phyloP scores from a whole-genome alignment of 2,797 vertebrate genomes.

The Neopelma chrysocephalum region DNA sequence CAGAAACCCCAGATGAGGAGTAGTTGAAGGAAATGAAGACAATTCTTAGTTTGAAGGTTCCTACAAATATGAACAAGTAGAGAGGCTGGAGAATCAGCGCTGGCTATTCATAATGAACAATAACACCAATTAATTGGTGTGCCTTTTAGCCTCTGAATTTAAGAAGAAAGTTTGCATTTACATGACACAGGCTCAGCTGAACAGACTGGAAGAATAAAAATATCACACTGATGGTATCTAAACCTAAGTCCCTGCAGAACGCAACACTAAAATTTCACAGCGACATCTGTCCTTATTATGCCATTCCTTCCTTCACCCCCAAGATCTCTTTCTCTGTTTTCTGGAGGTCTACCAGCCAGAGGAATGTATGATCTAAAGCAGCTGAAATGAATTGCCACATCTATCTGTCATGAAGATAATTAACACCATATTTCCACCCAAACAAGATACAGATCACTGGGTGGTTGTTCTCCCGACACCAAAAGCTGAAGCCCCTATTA shows the following conservation, averaged over 20 bases:
- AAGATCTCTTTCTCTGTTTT: constrained; percentile 35
- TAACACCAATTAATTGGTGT: not conserved
- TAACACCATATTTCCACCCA: constrained; percentile 51
- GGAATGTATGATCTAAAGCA: constrained; percentile 39
- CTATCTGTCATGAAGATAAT: constrained; percentile 53
- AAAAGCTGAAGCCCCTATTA: constrained; percentile 31
- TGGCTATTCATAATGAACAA: not conserved
- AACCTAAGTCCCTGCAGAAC: constrained; percentile 10
- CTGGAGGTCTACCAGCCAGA: constrained; percentile 35
- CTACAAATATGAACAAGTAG: not conserved
- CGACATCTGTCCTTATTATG: constrained; percentile 29
- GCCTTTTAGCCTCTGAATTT: not conserved
- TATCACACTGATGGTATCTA: not conserved
- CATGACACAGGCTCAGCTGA: not conserved
- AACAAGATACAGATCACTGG: constrained; percentile 32
- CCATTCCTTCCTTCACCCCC: constrained; percentile 41
- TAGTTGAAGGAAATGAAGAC: not conserved
- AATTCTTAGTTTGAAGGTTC: not conserved
- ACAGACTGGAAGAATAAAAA: not conserved
- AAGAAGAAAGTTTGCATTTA: not conserved
- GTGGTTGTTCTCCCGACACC: constrained; percentile 48
- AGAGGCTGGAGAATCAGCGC: not conserved
- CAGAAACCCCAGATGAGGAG: not conserved
- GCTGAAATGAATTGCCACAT: constrained; percentile 42
- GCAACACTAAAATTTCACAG: not conserved